Conservation (phyloP, 2,113 vertebrate species). For the Chaetodon trifascialis region DNA sequence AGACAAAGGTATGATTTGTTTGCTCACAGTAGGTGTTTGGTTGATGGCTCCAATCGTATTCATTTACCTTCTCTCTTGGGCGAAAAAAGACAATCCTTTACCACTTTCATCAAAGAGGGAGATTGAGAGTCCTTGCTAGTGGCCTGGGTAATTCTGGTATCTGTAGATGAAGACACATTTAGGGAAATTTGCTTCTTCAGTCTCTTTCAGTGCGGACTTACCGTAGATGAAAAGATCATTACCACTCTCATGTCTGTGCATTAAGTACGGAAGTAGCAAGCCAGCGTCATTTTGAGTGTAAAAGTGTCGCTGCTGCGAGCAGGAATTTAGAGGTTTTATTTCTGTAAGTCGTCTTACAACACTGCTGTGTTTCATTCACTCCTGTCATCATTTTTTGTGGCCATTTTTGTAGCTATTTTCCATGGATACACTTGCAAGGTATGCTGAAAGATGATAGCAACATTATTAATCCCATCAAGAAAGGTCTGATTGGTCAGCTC, state of each 20-base stretch:
- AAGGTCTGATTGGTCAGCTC: not conserved
- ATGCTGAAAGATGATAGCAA: too few species aligned
- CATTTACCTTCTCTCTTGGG: not conserved
- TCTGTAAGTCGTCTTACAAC: not conserved
- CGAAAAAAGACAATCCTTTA: not conserved
- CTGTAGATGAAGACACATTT: not conserved
- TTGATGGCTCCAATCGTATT: constrained; percentile 19
- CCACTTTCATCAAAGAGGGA: not conserved
- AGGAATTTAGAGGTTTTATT: not conserved
- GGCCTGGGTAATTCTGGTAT: not conserved
- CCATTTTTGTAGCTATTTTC: not conserved
- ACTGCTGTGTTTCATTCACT: not conserved
- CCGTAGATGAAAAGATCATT: not conserved
- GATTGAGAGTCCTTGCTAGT: not conserved
- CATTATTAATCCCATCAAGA: too few species aligned
- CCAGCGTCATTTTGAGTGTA: not conserved
- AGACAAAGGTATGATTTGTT: constrained; percentile 18
- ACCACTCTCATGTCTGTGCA: not conserved
- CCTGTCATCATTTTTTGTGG: not conserved
- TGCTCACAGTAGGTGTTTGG: constrained; percentile 25
- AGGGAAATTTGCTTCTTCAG: not conserved
- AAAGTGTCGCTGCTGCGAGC: not conserved
- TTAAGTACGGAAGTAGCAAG: not conserved
- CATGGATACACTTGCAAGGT: too few species aligned
- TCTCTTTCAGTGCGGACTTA: not conserved